Evolutionary conservation across 92 coral and sea anemone genomes (phyloP), one percentile per base, ranked within the genome.

Genomic region (Virgularia gustaviana): DNA sequence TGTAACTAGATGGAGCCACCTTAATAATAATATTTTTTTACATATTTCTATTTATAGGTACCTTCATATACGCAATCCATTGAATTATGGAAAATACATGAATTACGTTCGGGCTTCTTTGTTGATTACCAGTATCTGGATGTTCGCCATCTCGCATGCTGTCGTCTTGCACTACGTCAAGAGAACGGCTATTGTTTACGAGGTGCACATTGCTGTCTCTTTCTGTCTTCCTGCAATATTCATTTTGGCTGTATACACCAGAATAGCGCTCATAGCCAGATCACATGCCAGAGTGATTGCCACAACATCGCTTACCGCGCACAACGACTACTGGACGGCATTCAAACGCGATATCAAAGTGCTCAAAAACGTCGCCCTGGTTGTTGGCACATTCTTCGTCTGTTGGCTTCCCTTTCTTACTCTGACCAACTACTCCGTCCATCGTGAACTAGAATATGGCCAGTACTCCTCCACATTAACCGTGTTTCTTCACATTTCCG

Each of bases 351-450:
- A 94, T 63, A 68, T 89, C 35, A 94, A 89, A 49, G 89, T 89
- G 0, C 84, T 88, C 8, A 87, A 78, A 44, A 71, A 84, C 34
- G 79, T 94, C 9, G 94, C 88, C 0, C 71, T 94, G 37, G 83
- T 94, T 8, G 99, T 94, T 3, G 99, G 96, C 16, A 85, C 99
- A 0, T 94, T 94, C 53, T 49, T 87, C 30, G 13, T 94, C 15
- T 83, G 96, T 9, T 94, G 99, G 99, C 55, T 94, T 1, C 99
- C 99, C 0, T 94, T 84, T 61, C 88, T 87, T 39, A 43, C 81
- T 11, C 43, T 85, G 23, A 57, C 89, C 0, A 73, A 88, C 24
- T 87, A 82, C 51, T 96, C 87, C 45, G 82, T 75, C 5, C 85
- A 86, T 32, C n/a, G 25, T 16, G 65, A 45, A 0, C 23, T 25